Conservation (phyloP, 2,113 vertebrate species). For the Tragulus kanchil region DNA sequence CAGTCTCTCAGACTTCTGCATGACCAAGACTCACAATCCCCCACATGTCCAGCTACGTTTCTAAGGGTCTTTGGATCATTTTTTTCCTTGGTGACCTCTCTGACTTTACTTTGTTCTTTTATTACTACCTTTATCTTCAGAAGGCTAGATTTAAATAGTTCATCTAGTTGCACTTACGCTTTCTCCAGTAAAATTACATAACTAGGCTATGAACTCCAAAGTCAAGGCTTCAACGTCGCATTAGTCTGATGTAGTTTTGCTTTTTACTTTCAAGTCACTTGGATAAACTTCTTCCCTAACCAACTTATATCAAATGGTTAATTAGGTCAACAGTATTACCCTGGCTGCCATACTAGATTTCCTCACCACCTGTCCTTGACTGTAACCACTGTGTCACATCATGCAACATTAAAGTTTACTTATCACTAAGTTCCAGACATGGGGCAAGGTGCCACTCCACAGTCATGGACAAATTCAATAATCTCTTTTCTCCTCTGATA, state of each 20-base stretch:
- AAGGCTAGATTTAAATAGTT: background rate
- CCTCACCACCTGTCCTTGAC: background rate
- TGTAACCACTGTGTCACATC: background rate
- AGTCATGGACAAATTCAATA: background rate
- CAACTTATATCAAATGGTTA: background rate
- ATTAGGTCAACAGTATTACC: background rate
- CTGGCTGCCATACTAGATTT: background rate
- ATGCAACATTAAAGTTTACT: background rate
- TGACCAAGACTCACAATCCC: background rate
- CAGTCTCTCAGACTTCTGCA: background rate
- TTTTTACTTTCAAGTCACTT: background rate
- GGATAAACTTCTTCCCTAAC: background rate
- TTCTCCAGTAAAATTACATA: conserved; percentile 24
- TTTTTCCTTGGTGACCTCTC: background rate
- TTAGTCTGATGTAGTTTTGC: background rate
- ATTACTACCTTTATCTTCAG: background rate
- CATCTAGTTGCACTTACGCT: background rate
- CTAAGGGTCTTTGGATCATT: background rate
- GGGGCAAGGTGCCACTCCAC: background rate
- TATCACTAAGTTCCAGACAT: background rate
- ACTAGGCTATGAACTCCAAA: background rate
- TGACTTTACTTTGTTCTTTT: background rate
- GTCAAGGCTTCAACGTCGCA: background rate
- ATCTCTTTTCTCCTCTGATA: background rate
- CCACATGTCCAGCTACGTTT: background rate